Percentiles rank a stretch among this genome's conserved stretches.
phyloP scores from a whole-genome alignment of 2,797 vertebrate genomes.

The Telmatherina bonti region DNA sequence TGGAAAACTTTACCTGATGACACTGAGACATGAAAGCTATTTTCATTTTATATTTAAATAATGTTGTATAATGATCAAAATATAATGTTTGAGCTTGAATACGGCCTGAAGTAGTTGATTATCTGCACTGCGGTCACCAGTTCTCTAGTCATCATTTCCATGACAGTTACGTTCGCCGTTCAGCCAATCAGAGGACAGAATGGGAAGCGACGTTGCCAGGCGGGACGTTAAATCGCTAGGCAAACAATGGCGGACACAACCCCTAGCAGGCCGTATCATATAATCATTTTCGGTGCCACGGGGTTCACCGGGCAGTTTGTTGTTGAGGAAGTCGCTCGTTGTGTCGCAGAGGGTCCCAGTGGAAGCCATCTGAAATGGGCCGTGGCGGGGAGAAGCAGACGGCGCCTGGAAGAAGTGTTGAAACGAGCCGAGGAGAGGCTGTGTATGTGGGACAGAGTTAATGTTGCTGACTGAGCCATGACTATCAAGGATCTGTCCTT shows the following conservation, averaged over 20 bases:
- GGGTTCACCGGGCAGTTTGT: constrained; percentile 90
- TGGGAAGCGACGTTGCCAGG: not conserved
- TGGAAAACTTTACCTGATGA: no score
- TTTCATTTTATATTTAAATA: not conserved
- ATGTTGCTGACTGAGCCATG: not conserved
- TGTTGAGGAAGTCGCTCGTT: constrained; percentile 84
- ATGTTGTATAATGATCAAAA: no score
- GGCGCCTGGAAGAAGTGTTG: constrained; percentile 83
- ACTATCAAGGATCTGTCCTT: constrained; percentile 5
- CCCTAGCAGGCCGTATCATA: constrained; percentile 68
- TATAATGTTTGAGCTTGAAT: no score
- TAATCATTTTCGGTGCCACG: constrained; percentile 82
- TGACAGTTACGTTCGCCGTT: not conserved
- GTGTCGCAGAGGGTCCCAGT: constrained; percentile 59
- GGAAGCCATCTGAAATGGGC: constrained; percentile 81
- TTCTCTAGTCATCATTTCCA: not conserved
- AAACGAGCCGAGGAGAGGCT: constrained; percentile 77
- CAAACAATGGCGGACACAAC: constrained; percentile 73
- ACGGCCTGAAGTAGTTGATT: not conserved
- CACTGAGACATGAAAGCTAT: no score
- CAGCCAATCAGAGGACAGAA: constrained; percentile 30
- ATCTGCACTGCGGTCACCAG: not conserved
- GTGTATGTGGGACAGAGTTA: constrained; percentile 72
- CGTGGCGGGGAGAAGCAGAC: constrained; percentile 84
- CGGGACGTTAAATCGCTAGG: not conserved